Percentiles rank a stretch among this genome's conserved stretches.
These are phyloP conservation scores for Beaufortia kweichowensis DNA, from an alignment of 2,113 vertebrate genomes.

Conservation along the genomic window DNA sequence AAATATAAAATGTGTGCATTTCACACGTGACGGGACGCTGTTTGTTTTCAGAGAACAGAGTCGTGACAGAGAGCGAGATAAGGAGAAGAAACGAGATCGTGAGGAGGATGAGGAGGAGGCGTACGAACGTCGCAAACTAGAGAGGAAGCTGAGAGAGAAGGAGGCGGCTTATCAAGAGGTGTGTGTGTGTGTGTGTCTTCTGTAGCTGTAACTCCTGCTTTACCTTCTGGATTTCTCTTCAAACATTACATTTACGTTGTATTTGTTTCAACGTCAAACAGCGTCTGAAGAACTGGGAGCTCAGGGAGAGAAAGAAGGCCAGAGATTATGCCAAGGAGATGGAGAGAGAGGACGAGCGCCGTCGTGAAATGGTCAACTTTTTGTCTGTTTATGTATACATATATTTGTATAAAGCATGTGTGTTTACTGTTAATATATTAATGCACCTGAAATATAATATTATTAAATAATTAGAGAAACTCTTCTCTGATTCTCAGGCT, in stretches of 20 bases:
- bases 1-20: not conserved
- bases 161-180: constrained; percentile 99
- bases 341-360: constrained; percentile 92
- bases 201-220: not conserved
- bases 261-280: constrained; percentile 35
- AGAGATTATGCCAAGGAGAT: constrained; percentile 93
- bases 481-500: constrained; percentile 69
- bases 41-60: constrained; percentile 80
- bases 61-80: constrained; percentile 86
- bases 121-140: constrained; percentile 91
- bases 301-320: constrained; percentile 94
- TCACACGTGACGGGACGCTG: not conserved
- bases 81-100: constrained; percentile 93
- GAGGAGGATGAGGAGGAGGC: constrained; percentile 96
- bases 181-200: not conserved
- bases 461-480: too few species aligned
- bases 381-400: not conserved
- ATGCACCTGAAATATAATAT: too few species aligned
- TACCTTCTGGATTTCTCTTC: not conserved
- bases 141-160: constrained; percentile 94
- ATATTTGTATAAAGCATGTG: too few species aligned
- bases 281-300: constrained; percentile 98
- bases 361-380: constrained; percentile 85
- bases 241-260: not conserved
- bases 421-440: too few species aligned